phyloP scores from a whole-genome alignment of 2,888 invertebrate genomes.

The Patella pellucida region DNA sequence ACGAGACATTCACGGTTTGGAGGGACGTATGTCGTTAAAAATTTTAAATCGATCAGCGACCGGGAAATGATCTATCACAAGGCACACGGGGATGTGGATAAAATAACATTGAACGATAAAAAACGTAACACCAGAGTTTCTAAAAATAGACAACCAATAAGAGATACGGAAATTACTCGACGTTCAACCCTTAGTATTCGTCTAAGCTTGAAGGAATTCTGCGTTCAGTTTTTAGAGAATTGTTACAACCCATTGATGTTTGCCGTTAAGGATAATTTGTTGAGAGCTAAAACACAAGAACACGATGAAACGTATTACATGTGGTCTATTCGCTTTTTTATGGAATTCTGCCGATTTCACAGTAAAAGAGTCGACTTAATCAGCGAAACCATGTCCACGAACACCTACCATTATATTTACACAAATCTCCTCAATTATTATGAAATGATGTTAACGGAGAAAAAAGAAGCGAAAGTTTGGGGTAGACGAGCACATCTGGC shows the following conservation, averaged over 20 bases:
- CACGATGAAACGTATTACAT: conserved; percentile 95
- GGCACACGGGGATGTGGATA: conserved; percentile 83
- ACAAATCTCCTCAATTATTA: conserved; percentile 87
- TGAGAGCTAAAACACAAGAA: conserved; percentile 77
- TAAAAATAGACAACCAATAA: conserved; percentile 82
- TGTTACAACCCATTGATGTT: conserved; percentile 94
- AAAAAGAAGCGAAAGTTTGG: conserved; percentile 87
- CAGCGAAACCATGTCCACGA: conserved; percentile 92
- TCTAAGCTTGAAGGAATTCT: conserved; percentile 91
- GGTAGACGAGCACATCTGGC: conserved; percentile 86
- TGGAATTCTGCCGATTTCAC: conserved; percentile 94
- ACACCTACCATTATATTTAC: conserved; percentile 94
- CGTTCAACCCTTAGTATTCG: conserved; percentile 90
- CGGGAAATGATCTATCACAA: conserved; percentile 89
- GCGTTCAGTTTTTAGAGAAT: conserved; percentile 90
- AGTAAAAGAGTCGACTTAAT: conserved; percentile 89
- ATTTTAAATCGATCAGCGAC: conserved; percentile 92
- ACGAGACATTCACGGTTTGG: conserved; percentile 90
- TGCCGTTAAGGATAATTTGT: conserved; percentile 79
- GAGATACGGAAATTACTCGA: conserved; percentile 77
- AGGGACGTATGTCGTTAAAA: conserved; percentile 91
- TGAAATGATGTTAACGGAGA: conserved; percentile 88
- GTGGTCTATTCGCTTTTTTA: conserved; percentile 95
- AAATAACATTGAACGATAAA: conserved; percentile 83
- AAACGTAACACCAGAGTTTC: conserved; percentile 81